Evolutionary conservation across 2,888 invertebrate species (phyloP), one percentile per base, ranked within the genome.

Genomic region (Blastobasis lacticolella): DNA sequence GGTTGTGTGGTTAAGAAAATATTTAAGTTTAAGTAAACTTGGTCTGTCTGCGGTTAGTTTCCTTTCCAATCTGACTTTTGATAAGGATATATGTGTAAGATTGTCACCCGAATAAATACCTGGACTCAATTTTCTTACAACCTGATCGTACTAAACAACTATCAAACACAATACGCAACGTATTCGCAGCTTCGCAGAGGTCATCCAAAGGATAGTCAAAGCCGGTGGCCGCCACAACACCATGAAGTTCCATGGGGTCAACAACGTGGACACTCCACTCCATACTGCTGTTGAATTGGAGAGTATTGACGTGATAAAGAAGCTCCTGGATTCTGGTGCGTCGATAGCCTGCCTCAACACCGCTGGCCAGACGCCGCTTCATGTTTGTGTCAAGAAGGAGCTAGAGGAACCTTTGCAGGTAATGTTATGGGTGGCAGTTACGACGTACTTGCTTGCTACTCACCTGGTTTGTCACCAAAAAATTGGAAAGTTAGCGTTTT

Each of bases 251-350:
- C 50, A 60, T 7, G 72, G 71, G 4, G 49, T 74, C 1, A 62
- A 67, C 48, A 56, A 73, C 38, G 46, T 74, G 8, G 77, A 81
- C 23, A 89, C 90, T 0, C 88, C 90, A 0, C 71, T 91, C 0
- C 91, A 91, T 57, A 88, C 85, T 0, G 90, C 90, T 0, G 89
- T 89, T 0, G 76, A 81, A 46, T 64, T 90, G 3, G 81, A 77
- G 5, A 83, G 78, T 46, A 54, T 81, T 40, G 81, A 85, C 0
- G 84, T 83, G 4, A 83, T 90, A 1, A 72, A 71, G 8, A 72
- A 78, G 45, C 67, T 90, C 1, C 62, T 90, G 5, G 70, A 80
- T 2, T 73, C 79, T 7, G 88, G 85, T 1, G 86, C 80, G 0
- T 77, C 76, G 1, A 75, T 86, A 0, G 73, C 76, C 4, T 79